These are phyloP conservation scores for Oreortyx pictus DNA, from an alignment of 2,797 vertebrate species.

Conservation along the genomic window DNA sequence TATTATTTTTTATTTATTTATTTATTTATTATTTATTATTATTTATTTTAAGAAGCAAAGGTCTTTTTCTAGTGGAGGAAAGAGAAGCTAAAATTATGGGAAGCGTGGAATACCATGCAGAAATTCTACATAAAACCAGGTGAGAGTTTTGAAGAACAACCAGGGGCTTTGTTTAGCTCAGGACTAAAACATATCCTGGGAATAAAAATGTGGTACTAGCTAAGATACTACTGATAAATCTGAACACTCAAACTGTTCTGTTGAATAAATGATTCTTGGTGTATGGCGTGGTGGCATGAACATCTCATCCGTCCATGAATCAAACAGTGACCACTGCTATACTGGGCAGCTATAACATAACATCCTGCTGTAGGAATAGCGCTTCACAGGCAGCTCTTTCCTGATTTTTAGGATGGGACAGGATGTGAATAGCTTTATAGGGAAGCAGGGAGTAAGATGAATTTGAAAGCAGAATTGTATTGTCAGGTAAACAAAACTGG, in stretches of 20 bases:
- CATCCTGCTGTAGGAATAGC: not conserved
- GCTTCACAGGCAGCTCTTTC: not conserved
- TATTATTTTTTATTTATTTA: no score
- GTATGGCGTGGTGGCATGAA: not conserved
- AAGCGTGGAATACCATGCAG: rapidly evolving
- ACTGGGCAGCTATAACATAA: not conserved
- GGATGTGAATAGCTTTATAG: not conserved
- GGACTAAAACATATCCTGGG: not conserved
- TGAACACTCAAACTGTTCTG: not conserved
- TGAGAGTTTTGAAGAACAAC: not conserved
- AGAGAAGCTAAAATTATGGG: not conserved
- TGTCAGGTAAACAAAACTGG: not conserved
- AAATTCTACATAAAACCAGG: not conserved
- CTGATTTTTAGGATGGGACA: not conserved
- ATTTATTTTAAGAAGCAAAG: not conserved
- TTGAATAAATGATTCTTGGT: not conserved
- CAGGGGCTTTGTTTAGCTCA: not conserved
- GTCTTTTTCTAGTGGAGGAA: not conserved
- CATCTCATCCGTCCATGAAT: not conserved
- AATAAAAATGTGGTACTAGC: not conserved
- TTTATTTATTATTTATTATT: no score
- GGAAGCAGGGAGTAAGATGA: not conserved
- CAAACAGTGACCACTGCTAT: not conserved
- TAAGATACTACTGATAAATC: not conserved
- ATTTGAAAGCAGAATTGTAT: not conserved